Base-by-base conservation (phyloP, 2,797 vertebrate species). In the Enteromius trimaculatus region DNA sequence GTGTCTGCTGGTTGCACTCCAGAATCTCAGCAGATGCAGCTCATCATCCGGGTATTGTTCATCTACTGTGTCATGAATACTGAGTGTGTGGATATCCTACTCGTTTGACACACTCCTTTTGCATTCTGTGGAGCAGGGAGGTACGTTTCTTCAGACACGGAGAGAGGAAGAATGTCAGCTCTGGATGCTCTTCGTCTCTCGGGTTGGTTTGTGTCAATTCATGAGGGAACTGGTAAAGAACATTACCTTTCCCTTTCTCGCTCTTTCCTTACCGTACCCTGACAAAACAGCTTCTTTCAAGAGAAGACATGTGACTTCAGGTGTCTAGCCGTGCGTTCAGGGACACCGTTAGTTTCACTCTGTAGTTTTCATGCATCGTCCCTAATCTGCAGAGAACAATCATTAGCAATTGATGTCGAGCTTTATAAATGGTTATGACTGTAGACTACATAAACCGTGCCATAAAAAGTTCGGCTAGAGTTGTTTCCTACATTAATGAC, bases 401-500 rank as follows among this genome's bases (percentile, higher is more conserved):
- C 86, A 88, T 87, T 88, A 86, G 87, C 86, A 87, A 81, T 86
- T 86, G 84, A 88, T 86, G 84, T 87, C 84, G 39, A 65, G 79
- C 71, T 86, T 87, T 88, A 89, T 88, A 81, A 79, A 89, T 86
- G 85, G 86, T 87, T 87, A 87, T 89, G 84, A 86, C 80, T 85
- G 74, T 64, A 62, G 86, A 83, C 77, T 82, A 78, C 81, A 85
- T 88, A 88, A 88, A 85, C 68, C 51, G 66, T 79, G 76, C 74
- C 10, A 77, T 88, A 87, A 84, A 87, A 86, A 85, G 64, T 89
- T 88, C 23, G 81, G 47, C 66, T 79, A 75, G 80, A 88, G 65
- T 86, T 87, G 79, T 82, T 88, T 86, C 55, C 80, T 72, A 60
- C 80, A 79, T 88, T 84, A 88, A 82, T 82, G 85, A 65, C 80